Base-by-base conservation (phyloP, 2,113 vertebrate genomes). In the Alethe castanea region DNA sequence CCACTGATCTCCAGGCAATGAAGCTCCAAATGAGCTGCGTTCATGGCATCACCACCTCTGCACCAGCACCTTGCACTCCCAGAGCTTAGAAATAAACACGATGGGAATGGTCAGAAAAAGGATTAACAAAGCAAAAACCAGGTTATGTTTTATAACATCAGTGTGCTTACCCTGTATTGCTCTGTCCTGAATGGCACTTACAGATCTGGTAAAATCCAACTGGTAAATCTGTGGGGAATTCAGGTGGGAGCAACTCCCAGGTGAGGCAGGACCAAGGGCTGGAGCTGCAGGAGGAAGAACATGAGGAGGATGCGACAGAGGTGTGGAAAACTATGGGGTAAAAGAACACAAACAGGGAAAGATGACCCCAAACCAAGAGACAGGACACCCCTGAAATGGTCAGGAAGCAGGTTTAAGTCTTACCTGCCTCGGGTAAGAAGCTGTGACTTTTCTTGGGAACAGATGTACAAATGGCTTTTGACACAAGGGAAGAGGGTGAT, bases 241-340 rank as follows among this genome's bases (percentile, higher is more conserved):
- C 33, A 14, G 54, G 29, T 48, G 44, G 74, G 69, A 77, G 25
- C 18, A 26, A 9, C 20, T 28, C 14, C 36, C 11, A 31, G 1
- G 5, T 0, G 0, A 50, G 81, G 61, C n/a, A 47, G 72, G 73
- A 54, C 5, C 67, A 22, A 13, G 42, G 38, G 82, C n/a, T 26
- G 25, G 86, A 84, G 62, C 62, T 57, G 81, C 28, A 23, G 70
- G 29, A 60, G 61, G 61, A 25, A 62, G 66, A 12, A 23, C 54
- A 25, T 0, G 5, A 66, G 66, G 24, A 5, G 28, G 1, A 2
- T 1, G 9, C 2, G 72, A 23, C n/a, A 80, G 29, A 50, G 18
- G 8, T 5, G 4, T 12, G 60, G 59, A 40, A 50, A 80, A 52
- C 19, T 8, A 3, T 2, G 5, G 22, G 6, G 3, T 19, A 24